These are phyloP conservation scores for Varanus salvator DNA, from an alignment of 2,113 vertebrate species.

Conservation along the genomic window DNA sequence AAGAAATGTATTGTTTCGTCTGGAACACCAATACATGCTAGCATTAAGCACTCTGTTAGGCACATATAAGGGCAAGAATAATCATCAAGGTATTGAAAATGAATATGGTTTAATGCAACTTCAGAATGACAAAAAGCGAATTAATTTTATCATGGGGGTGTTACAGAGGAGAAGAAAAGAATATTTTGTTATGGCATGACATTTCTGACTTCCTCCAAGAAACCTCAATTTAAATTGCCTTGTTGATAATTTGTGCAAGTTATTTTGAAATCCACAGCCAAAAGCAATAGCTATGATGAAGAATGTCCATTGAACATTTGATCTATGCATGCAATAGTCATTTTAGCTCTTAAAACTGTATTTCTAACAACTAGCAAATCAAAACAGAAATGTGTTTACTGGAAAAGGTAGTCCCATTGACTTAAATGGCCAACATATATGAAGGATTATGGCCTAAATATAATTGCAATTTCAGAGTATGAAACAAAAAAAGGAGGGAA, in stretches of 20 bases:
- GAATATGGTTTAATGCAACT: not conserved
- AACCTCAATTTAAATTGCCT: conserved; percentile 13
- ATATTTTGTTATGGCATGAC: not conserved
- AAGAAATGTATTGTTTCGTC: too few relatives aligned
- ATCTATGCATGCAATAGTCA: not conserved
- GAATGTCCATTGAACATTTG: not conserved
- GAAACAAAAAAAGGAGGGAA: conserved; percentile 32
- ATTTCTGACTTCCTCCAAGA: conserved; percentile 14
- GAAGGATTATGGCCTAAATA: conserved; percentile 20
- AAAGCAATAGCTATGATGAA: not conserved
- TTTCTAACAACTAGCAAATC: not conserved
- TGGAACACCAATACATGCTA: not conserved
- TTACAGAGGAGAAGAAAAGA: conserved; percentile 8
- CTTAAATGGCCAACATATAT: not conserved
- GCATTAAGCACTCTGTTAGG: not conserved
- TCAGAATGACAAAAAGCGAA: not conserved
- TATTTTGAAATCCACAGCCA: conserved; percentile 18
- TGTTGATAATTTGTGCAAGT: conserved; percentile 12
- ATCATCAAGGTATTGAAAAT: not conserved
- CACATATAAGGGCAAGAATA: not conserved
- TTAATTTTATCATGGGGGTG: too few relatives aligned
- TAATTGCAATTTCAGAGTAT: conserved; percentile 36
- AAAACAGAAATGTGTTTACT: not conserved
- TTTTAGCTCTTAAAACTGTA: not conserved
- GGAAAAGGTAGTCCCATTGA: not conserved